phyloP scores from a whole-genome alignment of 2,113 vertebrate species.

The Notarius lentiginosus region DNA sequence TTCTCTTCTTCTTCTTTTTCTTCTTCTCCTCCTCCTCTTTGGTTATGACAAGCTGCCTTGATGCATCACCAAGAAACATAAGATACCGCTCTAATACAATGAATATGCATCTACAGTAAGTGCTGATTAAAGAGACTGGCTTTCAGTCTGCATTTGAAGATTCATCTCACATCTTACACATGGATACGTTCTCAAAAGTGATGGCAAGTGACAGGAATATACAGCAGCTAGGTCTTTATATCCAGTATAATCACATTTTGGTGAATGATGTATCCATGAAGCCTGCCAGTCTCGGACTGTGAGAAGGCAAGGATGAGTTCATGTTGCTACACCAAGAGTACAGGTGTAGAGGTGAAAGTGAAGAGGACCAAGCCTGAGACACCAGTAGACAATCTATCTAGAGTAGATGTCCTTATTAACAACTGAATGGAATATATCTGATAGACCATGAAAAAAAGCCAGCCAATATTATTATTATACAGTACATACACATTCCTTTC shows the following conservation, averaged over 20 bases:
- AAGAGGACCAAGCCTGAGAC: neutral
- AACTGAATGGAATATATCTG: too few species aligned
- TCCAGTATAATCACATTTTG: neutral
- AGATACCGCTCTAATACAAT: neutral
- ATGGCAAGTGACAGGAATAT: neutral
- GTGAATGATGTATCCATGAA: neutral
- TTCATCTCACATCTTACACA: neutral
- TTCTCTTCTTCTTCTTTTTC: too few species aligned
- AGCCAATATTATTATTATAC: too few species aligned
- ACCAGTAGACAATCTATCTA: neutral
- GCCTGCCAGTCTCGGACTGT: neutral
- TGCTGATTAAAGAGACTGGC: neutral
- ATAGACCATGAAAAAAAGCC: too few species aligned
- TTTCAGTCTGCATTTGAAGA: neutral
- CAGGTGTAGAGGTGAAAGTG: neutral
- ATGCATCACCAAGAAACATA: neutral
- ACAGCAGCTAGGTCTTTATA: neutral
- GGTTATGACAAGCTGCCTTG: neutral
- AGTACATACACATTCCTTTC: too few species aligned
- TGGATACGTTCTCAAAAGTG: neutral
- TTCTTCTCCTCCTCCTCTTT: too few species aligned
- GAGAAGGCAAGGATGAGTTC: neutral
- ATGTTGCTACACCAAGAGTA: neutral
- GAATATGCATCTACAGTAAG: too few species aligned
- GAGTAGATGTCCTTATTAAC: neutral